Evolutionary conservation across 2,888 invertebrate species (phyloP).

Genomic region (Stenurella melanura): DNA sequence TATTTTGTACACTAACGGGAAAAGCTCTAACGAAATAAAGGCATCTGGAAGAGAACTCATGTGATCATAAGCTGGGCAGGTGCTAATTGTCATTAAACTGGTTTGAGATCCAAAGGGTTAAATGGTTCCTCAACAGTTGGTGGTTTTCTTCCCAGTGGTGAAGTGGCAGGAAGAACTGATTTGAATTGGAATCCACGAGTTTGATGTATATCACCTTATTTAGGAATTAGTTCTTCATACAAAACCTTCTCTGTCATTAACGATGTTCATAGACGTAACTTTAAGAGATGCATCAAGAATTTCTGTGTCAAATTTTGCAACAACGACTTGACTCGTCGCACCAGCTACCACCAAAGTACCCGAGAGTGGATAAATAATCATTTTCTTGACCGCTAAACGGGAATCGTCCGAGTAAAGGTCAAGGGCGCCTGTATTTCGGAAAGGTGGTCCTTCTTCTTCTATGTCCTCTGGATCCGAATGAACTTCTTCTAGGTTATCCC

Average conservation of each 20-base stretch:
- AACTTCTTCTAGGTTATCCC: constrained; percentile 75
- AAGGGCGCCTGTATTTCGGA: constrained; percentile 94
- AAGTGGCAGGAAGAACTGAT: constrained; percentile 77
- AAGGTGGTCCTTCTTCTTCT: constrained; percentile 96
- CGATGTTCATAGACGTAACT: constrained; percentile 86
- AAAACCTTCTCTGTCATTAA: constrained; percentile 94
- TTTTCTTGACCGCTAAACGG: constrained; percentile 87
- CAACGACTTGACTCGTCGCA: constrained; percentile 94
- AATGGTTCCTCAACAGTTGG: constrained; percentile 72
- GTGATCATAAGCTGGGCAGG: constrained; percentile 90
- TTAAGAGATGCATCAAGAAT: constrained; percentile 70
- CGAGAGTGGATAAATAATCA: constrained; percentile 89
- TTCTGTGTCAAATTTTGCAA: constrained; percentile 82
- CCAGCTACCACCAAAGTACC: constrained; percentile 94
- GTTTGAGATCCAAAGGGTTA: constrained; percentile 84
- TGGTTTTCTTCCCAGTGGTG: constrained; percentile 63
- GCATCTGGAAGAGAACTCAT: constrained; percentile 95
- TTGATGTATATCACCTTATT: constrained; percentile 73
- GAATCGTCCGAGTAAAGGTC: constrained; percentile 99
- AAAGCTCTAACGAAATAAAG: constrained; percentile 95
- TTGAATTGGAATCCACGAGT: constrained; percentile 83
- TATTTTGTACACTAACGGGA: constrained; percentile 91
- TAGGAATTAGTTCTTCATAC: constrained; percentile 92
- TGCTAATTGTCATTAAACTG: constrained; percentile 95
- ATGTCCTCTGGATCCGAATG: constrained; percentile 80